Conservation (phyloP, 35 echinoderm and acorn worm species). For the Amphiura filiformis region DNA sequence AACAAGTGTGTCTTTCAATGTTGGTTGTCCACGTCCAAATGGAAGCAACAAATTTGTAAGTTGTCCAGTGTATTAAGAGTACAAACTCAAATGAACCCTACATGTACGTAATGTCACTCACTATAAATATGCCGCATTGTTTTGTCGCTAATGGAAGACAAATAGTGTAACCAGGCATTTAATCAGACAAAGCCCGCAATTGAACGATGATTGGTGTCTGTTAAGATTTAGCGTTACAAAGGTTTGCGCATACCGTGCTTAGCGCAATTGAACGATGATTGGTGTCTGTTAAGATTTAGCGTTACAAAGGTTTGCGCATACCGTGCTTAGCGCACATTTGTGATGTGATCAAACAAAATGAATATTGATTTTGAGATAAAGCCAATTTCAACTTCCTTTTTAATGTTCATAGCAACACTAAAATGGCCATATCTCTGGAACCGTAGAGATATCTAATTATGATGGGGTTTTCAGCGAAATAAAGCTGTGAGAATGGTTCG, state of each 20-base stretch:
- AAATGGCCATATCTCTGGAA: too few species aligned
- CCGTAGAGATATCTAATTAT: too few species aligned
- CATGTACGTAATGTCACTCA: too few species aligned
- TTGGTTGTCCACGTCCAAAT: neutral
- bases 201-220: neutral
- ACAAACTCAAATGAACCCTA: too few species aligned
- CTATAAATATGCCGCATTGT: too few species aligned
- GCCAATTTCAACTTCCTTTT: too few species aligned
- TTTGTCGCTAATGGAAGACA: neutral
- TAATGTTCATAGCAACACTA: too few species aligned
- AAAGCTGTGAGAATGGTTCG: too few species aligned
- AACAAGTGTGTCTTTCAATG: neutral
- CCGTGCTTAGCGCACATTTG: neutral
- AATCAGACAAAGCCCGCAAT: neutral
- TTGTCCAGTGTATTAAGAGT: neutral
- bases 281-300: neutral
- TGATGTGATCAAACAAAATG: too few species aligned
- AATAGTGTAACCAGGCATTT: neutral
- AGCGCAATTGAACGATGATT: neutral
- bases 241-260: neutral
- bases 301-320: neutral
- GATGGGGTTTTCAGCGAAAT: too few species aligned
- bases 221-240: neutral
- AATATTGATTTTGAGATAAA: too few species aligned
- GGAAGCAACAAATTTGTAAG: neutral